Conservation (phyloP, 2,888 invertebrate species). For the Lathronympha strigana region DNA sequence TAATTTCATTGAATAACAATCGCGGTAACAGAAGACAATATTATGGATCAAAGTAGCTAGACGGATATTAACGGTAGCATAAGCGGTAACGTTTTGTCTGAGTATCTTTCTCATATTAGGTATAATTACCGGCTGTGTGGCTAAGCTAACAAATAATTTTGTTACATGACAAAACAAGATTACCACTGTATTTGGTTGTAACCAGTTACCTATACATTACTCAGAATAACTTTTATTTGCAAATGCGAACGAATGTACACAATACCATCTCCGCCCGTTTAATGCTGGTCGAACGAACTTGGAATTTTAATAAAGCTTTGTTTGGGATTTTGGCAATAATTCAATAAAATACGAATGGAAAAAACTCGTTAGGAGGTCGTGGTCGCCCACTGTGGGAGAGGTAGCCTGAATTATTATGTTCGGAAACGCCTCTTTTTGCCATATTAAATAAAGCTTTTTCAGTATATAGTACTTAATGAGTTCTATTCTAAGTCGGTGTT, state of each 20-base stretch:
- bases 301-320: conserved; percentile 56
- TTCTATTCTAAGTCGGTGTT: neutral
- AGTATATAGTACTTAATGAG: neutral
- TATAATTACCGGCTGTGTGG: too few species aligned
- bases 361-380: conserved; percentile 36
- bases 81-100: too few species aligned
- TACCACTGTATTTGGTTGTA: too few species aligned
- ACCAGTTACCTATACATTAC: neutral
- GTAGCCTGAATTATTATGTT: conserved; percentile 14
- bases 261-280: conserved; percentile 43
- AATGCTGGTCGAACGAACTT: conserved; percentile 46
- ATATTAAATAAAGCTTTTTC: neutral
- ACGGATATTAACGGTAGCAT: too few species aligned
- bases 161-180: too few species aligned
- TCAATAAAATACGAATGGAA: conserved; percentile 45
- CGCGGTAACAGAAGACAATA: too few species aligned
- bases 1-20: too few species aligned
- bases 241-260: conserved; percentile 11
- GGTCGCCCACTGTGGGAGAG: conserved; percentile 15
- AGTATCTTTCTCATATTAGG: too few species aligned
- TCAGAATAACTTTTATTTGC: neutral
- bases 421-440: conserved; percentile 23
- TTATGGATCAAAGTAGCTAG: too few species aligned
- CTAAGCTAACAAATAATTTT: too few species aligned
- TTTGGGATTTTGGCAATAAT: conserved; percentile 47